Evolutionary conservation across 2,113 vertebrate genomes (phyloP).

Genomic region (Urocitellus parryii): DNA sequence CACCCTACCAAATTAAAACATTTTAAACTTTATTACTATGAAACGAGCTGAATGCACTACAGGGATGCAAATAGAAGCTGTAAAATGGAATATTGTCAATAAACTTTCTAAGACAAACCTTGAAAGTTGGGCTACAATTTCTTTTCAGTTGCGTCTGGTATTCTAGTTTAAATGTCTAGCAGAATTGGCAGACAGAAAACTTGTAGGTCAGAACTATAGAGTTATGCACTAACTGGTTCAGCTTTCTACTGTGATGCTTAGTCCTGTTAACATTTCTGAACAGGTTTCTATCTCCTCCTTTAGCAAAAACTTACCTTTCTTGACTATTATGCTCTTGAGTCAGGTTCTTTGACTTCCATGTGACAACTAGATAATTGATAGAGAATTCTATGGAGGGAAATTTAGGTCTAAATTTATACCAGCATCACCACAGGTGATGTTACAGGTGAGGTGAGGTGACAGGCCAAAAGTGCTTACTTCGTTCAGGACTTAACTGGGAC

Average conservation of each 20-base stretch:
- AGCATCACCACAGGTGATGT: too few relatives aligned
- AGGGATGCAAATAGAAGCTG: background rate
- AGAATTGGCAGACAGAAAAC: background rate
- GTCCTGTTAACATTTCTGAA: background rate
- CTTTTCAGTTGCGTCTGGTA: background rate
- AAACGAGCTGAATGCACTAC: background rate
- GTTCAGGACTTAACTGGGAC: background rate
- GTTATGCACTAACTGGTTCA: background rate
- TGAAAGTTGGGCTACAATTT: background rate
- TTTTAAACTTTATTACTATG: background rate
- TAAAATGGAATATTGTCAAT: background rate
- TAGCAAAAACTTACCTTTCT: background rate
- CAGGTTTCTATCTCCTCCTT: background rate
- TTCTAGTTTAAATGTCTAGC: background rate
- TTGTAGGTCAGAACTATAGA: background rate
- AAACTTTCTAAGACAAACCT: background rate
- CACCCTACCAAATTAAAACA: background rate
- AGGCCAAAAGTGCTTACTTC: background rate
- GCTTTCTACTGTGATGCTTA: background rate
- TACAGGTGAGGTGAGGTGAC: background rate
- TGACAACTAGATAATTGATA: background rate
- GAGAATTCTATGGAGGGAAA: conserved; percentile 1
- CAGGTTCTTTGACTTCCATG: background rate
- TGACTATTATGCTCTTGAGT: background rate
- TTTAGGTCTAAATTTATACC: background rate